Evolutionary conservation across 2,113 vertebrate species (phyloP), one percentile per base, ranked within the genome.

Genomic region (Sinocyclocheilus grahami): DNA sequence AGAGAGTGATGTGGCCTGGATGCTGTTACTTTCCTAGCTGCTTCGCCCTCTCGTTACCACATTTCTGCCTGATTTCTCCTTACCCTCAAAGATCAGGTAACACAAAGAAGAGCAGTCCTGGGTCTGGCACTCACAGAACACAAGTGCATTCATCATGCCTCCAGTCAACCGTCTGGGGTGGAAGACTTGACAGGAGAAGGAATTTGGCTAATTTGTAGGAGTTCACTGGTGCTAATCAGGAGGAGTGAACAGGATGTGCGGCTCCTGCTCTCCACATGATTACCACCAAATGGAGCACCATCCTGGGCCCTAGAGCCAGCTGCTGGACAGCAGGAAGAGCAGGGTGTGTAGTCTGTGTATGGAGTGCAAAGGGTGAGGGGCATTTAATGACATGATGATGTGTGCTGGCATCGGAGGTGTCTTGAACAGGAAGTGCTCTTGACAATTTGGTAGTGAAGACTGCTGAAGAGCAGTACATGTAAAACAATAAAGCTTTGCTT

Each of bases 251-350:
- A 97, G 97, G 97, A 97, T 97, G 96, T 95, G 89, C 93, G 95
- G 95, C 96, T 97, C 96, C 96, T 96, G 96, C 94, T 93, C 95
- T 95, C 91, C 91, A 96, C 95, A 95, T 97, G 96, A 99, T 97
- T 97, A 97, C 96, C 97, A 96, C 96, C 96, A 97, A 97, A 97
- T 95, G 95, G 94, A 92, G 88, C 88, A 87, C 83, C 76, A 79
- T 78, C 83, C 83, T 65, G 82, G 87, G 88, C 91, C 91, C 94
- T 96, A 96, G 95, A 94, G 91, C 87, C 82, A 63, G 84, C 53
- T 33, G 58, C 58, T 48, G 79, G 79, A 10, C 37, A 3, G 92
- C 94, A 93, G 93, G 93, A 93, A 65, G 93, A 91, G 94, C 90
- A 94, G 90, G n/a, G 39, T 42, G 72, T 75, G 46, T 16, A 5